Evolutionary conservation across 1,140 invertebrate species (phyloP), one percentile per base, ranked within the genome.

Genomic region (Neodiprion pinetum): DNA sequence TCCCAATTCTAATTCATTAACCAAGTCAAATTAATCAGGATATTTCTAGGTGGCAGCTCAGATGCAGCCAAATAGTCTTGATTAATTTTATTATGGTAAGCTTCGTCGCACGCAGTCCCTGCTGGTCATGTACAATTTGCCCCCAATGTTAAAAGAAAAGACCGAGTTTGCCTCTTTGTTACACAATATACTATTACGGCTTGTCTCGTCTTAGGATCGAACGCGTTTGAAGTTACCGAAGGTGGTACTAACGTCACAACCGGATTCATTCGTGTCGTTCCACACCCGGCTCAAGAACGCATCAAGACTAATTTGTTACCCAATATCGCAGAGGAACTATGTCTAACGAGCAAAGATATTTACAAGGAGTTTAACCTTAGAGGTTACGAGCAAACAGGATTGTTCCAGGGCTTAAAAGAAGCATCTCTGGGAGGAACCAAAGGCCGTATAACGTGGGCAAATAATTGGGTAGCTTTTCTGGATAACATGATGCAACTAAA

Each of bases 401-500:
- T 92, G 11, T 96, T 96, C 89, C 90, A 92, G 80, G 93, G 91
- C 23, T 83, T 92, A 21, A 78, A 88, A 12, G 83, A 87, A 9
- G 86, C 88, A 77, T 89, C 91, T 80, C 84, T 85, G n/a, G 87
- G 87, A 80, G 87, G 84, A 65, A 78, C 77, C 10, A 67, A 53
- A 9, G 92, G 91, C 17, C 77, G 82, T 71, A 82, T 92, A 0
- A 82, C 83, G 67, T 95, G 94, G 94, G 88, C 90, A 68, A 61
- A 93, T 78, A 96, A 96, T 84, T 97, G 95, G 95, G 92, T 96
- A 1, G 91, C 95, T 1, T 97, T 96, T 86, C 91, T 97, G 90
- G 96, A 97, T 87, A 95, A 94, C 23, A 93, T 97, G 92, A 87
- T 97, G 17, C 96, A 97, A 86, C 91, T 96, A 73, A 92, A 93